Base-by-base conservation (phyloP, 2,888 invertebrate species). In the Desoria tigrina region DNA sequence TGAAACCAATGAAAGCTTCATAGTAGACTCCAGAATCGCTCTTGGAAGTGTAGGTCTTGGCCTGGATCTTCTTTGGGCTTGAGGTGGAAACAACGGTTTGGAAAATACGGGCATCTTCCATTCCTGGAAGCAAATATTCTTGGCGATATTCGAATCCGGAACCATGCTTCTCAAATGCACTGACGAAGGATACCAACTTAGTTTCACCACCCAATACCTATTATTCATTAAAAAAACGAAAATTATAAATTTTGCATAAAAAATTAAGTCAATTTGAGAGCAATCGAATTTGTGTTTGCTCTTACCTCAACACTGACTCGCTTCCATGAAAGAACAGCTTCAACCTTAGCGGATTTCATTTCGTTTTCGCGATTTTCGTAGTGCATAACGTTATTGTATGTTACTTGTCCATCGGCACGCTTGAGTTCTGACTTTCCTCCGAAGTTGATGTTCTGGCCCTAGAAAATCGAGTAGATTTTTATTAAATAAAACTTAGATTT, bases 1-100 rank as follows among this genome's bases (percentile, higher is more conserved):
- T 65, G 69, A 74, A 76, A 51, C 76, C 76, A 49, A 74, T 49
- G 66, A 69, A 71, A 18, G 68, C 69, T 62, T 76, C 73, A 11
- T 69, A 66, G 57, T 65, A 76, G 39, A 73, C 60, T 9, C 65
- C 69, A 0, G 64, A 18, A 2, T 62, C 23, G 55, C 59, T 61
- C 7, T 63, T 21, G 9, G 68, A 39, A 7, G 69, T 73, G 65
- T 63, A 74, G 24, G 72, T 64, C 56, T 76, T 76, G 42, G 71
- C 7, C 28, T 69, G 66, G 7, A 68, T 65, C 24, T 61, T 69
- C 9, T 72, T 71, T 39, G 73, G 74, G 39, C 58, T 55, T 9
- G 66, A 54, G n/a, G 72, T 68, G 26, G 55, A 32, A 2, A 72
- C 42, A 51, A 69, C 66, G 42, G 68, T 63, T 23, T 69, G 56